A percentile compares a stretch with the other conserved stretches of the same genome.
These are phyloP conservation scores for Pedicia rivosa DNA, from an alignment of 2,888 invertebrate species.

Conservation along the genomic window DNA sequence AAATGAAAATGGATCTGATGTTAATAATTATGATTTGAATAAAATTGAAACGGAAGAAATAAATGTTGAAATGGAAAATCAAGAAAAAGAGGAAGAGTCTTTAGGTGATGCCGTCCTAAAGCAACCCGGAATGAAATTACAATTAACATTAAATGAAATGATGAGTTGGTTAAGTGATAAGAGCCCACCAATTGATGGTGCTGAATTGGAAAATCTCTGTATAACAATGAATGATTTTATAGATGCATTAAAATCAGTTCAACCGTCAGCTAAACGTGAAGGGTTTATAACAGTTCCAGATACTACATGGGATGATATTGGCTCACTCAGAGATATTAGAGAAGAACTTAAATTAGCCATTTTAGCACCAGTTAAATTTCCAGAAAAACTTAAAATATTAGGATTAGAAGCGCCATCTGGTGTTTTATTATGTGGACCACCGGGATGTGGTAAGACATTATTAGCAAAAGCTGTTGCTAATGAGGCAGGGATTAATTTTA, in stretches of 20 bases:
- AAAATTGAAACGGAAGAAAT: constrained; percentile 3
- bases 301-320: constrained; percentile 93
- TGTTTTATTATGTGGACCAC: constrained; percentile 89
- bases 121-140: constrained; percentile 5
- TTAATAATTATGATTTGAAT: too few species aligned
- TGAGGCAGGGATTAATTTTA: constrained; percentile 96
- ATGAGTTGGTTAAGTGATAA: constrained; percentile 49
- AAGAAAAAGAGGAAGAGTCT: too few species aligned
- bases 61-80: constrained; percentile 3
- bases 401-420: constrained; percentile 76
- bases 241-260: constrained; percentile 62
- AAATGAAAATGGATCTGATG: too few species aligned
- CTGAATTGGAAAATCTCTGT: constrained; percentile 45
- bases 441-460: constrained; percentile 92
- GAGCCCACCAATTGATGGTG: constrained; percentile 40
- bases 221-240: constrained; percentile 63
- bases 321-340: constrained; percentile 74
- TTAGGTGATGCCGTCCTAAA: too few species aligned
- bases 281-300: constrained; percentile 96
- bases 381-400: constrained; percentile 59
- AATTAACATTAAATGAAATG: constrained; percentile 36
- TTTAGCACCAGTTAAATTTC: constrained; percentile 79
- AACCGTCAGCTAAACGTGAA: constrained; percentile 89
- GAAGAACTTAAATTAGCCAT: constrained; percentile 84
- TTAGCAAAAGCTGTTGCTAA: constrained; percentile 97